These are phyloP conservation scores for Dallia pectoralis DNA, from an alignment of 2,797 vertebrate species.

Conservation along the genomic window DNA sequence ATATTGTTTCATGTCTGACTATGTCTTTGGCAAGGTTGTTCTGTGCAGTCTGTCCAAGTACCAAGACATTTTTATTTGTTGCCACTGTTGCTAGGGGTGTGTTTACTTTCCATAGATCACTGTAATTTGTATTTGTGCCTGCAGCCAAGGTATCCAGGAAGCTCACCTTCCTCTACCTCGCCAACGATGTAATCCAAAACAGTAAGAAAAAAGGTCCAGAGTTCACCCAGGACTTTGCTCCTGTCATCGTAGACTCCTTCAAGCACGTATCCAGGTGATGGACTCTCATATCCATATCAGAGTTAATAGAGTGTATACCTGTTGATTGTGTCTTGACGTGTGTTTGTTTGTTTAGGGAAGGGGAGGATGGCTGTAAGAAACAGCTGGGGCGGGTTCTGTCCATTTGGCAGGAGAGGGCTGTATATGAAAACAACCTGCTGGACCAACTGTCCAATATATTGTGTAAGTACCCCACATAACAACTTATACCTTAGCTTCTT, in stretches of 20 bases:
- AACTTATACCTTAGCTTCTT: not conserved
- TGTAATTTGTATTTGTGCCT: constrained; percentile 34
- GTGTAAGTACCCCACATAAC: constrained; percentile 77
- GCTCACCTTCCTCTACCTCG: constrained; percentile 96
- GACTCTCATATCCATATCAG: not conserved
- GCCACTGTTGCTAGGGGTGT: not conserved
- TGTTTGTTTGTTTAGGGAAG: constrained; percentile 74
- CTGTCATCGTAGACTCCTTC: constrained; percentile 94
- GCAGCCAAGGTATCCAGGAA: constrained; percentile 93
- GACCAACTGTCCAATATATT: constrained; percentile 91
- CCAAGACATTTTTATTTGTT: not conserved
- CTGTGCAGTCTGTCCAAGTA: not conserved
- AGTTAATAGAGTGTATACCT: not conserved
- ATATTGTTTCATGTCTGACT: too few relatives aligned
- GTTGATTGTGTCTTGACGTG: not conserved
- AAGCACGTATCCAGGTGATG: constrained; percentile 93
- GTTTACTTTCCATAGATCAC: not conserved
- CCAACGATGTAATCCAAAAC: constrained; percentile 99
- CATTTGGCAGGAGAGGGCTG: constrained; percentile 97
- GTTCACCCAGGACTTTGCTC: constrained; percentile 97
- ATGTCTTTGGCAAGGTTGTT: not conserved
- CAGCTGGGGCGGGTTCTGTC: constrained; percentile 92
- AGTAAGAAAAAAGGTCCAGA: constrained; percentile 99
- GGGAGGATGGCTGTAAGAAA: constrained; percentile 95
- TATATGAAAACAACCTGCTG: constrained; percentile 92